Conservation (phyloP, 1,140 invertebrate species). For the Dendroctonus valens region DNA sequence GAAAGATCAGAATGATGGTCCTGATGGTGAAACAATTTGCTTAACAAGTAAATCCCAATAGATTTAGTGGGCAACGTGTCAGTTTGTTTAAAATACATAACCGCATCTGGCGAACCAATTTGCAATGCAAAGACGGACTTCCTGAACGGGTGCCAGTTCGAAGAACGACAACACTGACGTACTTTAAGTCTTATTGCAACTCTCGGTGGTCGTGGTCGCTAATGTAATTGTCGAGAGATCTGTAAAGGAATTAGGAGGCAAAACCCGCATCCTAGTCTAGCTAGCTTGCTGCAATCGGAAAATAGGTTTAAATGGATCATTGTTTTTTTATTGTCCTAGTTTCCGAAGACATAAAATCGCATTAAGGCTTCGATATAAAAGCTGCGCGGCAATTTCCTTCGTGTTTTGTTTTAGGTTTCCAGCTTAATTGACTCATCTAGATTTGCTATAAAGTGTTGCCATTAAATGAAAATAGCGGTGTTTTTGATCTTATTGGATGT, state of each 20-base stretch:
- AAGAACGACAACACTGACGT: not conserved
- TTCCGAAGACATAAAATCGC: too few species aligned
- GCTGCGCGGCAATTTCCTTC: too few species aligned
- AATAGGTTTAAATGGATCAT: constrained; percentile 14
- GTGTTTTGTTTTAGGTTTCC: not conserved
- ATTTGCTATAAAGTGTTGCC: too few species aligned
- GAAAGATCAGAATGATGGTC: too few species aligned
- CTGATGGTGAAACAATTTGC: too few species aligned
- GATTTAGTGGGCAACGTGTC: not conserved
- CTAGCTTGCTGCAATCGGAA: constrained; percentile 3
- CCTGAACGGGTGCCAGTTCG: not conserved
- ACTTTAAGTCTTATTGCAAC: constrained; percentile 15
- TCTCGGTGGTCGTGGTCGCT: constrained; percentile 13
- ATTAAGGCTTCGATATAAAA: too few species aligned
- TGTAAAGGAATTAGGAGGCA: constrained; percentile 21
- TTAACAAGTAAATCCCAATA: not conserved
- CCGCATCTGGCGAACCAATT: not conserved
- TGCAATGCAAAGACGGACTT: constrained; percentile 13
- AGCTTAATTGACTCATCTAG: not conserved
- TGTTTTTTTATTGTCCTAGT: constrained; percentile 11
- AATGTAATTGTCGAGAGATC: constrained; percentile 25
- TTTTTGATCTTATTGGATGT: too few species aligned
- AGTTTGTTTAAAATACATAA: constrained; percentile 1
- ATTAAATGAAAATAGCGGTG: too few species aligned
- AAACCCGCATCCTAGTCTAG: not conserved